These are phyloP conservation scores for Pollenia angustigena DNA, from an alignment of 2,888 invertebrate species.

Conservation along the genomic window DNA sequence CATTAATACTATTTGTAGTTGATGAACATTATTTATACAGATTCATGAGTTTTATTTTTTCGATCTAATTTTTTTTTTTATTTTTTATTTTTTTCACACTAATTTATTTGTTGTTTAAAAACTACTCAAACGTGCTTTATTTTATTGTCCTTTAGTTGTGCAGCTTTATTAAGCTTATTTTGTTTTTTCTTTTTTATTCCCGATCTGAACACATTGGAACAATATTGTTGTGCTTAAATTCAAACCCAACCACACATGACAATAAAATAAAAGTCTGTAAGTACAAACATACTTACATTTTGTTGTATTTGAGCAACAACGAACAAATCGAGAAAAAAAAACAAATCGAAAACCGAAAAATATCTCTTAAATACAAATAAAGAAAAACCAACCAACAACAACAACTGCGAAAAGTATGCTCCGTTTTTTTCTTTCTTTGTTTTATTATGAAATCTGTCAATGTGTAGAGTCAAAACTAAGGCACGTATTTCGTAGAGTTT, in stretches of 20 bases:
- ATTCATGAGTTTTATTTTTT: not conserved
- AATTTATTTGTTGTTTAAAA: slow-evolving; percentile 35
- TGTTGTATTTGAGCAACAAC: slow-evolving; percentile 28
- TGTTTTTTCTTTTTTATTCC: not conserved
- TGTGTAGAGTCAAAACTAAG: slow-evolving; percentile 25
- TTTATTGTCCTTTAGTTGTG: slow-evolving; percentile 47
- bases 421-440: not conserved
- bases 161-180: not conserved
- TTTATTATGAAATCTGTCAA: slow-evolving; percentile 26
- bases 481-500: slow-evolving; percentile 41
- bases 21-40: slow-evolving; percentile 1
- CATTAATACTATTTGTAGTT: not conserved
- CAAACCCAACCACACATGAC: slow-evolving; percentile 53
- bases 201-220: slow-evolving; percentile 1
- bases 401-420: slow-evolving; percentile 39
- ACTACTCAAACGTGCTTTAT: slow-evolving; percentile 64
- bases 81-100: not conserved
- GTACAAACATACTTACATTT: slow-evolving; percentile 29
- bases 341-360: slow-evolving; percentile 15
- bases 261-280: slow-evolving; percentile 48
- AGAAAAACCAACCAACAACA: not conserved
- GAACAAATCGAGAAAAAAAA: not conserved
- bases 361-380: not conserved
- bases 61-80: not conserved
- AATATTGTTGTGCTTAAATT: slow-evolving; percentile 41